phyloP scores from a whole-genome alignment of 2,888 invertebrate genomes.

The Malacosoma neustria region DNA sequence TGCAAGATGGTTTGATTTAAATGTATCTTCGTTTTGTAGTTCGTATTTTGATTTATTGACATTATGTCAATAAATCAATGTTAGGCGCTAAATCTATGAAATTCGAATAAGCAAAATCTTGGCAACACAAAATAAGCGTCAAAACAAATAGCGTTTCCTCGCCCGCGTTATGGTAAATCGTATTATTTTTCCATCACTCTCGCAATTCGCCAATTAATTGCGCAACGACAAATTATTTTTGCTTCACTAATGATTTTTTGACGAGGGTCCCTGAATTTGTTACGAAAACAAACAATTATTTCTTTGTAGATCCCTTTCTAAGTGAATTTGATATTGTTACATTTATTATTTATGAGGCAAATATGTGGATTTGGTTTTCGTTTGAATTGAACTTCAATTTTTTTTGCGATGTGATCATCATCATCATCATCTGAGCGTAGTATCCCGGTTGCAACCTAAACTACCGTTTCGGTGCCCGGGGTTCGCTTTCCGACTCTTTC shows the following conservation, averaged over 20 bases:
- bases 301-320: constrained; percentile 13
- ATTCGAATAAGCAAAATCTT: not conserved
- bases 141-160: constrained; percentile 9
- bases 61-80: not conserved
- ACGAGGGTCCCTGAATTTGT: constrained; percentile 49
- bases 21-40: not conserved
- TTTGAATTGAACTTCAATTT: not conserved
- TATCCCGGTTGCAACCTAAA: no score
- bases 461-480: no score
- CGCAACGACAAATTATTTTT: constrained; percentile 55
- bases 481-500: no score
- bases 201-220: constrained; percentile 29
- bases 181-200: constrained; percentile 47
- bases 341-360: constrained; percentile 1
- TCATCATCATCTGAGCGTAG: no score
- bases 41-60: not conserved
- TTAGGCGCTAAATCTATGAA: not conserved
- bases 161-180: constrained; percentile 31
- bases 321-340: constrained; percentile 1
- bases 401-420: no score
- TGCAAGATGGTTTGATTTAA: not conserved
- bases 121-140: not conserved
- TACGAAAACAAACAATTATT: constrained; percentile 32
- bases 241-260: constrained; percentile 52
- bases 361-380: constrained; percentile 1